Conservation (phyloP, 2,888 invertebrate species). For the Pecten maximus region DNA sequence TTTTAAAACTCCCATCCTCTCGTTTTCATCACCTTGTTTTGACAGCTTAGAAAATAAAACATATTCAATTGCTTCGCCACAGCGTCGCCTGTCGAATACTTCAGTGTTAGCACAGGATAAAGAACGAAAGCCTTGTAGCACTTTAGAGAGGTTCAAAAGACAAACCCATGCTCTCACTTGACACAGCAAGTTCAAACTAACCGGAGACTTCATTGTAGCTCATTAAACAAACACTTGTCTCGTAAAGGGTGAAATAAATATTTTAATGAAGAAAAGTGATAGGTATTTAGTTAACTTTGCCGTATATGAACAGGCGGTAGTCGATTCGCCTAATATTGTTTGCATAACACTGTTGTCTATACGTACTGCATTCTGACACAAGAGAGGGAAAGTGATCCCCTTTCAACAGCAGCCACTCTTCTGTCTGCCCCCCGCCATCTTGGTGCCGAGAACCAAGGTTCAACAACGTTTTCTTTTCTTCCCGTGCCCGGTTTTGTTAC, state of each 20-base stretch:
- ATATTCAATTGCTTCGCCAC: conserved; percentile 38
- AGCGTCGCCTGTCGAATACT: background rate
- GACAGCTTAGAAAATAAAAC: conserved; percentile 43
- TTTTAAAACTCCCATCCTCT: conserved; percentile 29
- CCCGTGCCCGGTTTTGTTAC: background rate
- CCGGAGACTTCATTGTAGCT: conserved; percentile 42
- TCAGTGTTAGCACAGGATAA: conserved; percentile 16
- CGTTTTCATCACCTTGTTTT: conserved; percentile 37
- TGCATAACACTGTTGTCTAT: background rate
- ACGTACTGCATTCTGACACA: background rate
- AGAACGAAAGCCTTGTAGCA: conserved; percentile 23
- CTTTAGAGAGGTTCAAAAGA: conserved; percentile 5
- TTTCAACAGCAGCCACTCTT: background rate
- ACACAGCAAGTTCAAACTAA: conserved; percentile 27
- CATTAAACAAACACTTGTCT: conserved; percentile 47
- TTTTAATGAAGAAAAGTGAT: conserved; percentile 53
- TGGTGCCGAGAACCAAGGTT: background rate
- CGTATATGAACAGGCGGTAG: background rate
- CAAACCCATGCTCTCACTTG: background rate
- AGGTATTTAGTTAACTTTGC: conserved; percentile 42
- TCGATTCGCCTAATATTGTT: background rate
- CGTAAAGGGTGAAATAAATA: conserved; percentile 48
- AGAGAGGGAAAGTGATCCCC: background rate
- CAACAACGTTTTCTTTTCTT: background rate
- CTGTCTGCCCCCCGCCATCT: background rate